phyloP scores from a whole-genome alignment of 2,797 vertebrate species.

The Brachyrhaphis roseni region DNA sequence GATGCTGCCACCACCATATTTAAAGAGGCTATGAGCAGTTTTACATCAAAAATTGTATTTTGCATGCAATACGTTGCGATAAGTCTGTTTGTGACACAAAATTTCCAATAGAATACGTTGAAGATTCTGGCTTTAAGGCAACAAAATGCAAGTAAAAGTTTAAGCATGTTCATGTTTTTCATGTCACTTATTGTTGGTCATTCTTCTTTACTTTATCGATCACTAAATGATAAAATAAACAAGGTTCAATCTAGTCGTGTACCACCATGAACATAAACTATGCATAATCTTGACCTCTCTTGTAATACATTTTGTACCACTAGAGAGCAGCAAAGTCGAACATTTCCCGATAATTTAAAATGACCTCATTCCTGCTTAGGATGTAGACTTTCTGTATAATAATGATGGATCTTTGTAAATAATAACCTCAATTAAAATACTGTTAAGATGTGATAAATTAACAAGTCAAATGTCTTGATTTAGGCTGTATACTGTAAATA shows the following conservation, averaged over 20 bases:
- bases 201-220: not conserved
- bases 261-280: not conserved
- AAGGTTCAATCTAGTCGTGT: not conserved
- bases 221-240: not conserved
- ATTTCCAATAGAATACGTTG: not conserved
- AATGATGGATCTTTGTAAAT: not conserved
- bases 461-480: not conserved
- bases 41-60: not conserved
- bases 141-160: not conserved
- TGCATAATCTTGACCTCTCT: not conserved
- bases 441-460: not conserved
- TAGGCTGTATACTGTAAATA: not conserved
- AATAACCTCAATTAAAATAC: not conserved
- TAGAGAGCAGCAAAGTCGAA: conserved; percentile 50
- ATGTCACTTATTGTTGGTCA: not conserved
- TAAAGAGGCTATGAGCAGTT: not conserved
- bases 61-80: not conserved
- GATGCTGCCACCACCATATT: not conserved
- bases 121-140: not conserved
- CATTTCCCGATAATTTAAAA: not conserved
- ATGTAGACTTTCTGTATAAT: not conserved
- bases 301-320: conserved; percentile 34
- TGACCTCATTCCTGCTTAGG: not conserved
- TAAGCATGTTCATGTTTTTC: not conserved
- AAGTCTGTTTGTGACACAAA: not conserved